A percentile compares a stretch with the other conserved stretches of the same genome.
phyloP scores from a whole-genome alignment of 2,888 invertebrate species.

The Diachrysia chrysitis region DNA sequence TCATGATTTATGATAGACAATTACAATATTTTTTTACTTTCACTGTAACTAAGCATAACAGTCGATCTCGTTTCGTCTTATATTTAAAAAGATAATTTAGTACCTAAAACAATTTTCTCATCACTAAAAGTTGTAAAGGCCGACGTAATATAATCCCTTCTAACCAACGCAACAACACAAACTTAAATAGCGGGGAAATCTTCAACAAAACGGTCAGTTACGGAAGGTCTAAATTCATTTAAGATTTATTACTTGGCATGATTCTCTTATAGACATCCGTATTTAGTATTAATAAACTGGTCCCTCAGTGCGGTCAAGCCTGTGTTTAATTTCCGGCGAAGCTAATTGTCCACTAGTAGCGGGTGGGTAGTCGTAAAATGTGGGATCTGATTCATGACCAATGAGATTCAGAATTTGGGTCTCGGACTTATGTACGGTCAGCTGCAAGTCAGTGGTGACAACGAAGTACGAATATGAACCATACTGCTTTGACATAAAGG shows the following conservation, averaged over 20 bases:
- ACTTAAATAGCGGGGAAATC: not conserved
- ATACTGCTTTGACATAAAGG: not conserved
- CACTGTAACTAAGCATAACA: too few relatives aligned
- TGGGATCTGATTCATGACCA: constrained; percentile 9
- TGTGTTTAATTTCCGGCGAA: constrained; percentile 25
- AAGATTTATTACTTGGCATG: constrained; percentile 19
- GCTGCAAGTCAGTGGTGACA: not conserved
- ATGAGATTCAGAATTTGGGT: constrained; percentile 2
- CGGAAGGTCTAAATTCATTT: constrained; percentile 24
- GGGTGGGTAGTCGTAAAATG: constrained; percentile 25
- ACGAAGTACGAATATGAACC: not conserved
- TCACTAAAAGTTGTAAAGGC: too few relatives aligned
- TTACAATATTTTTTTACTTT: too few relatives aligned
- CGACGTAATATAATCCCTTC: not conserved
- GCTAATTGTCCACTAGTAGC: constrained; percentile 26
- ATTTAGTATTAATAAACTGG: constrained; percentile 26
- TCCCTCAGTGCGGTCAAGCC: constrained; percentile 25
- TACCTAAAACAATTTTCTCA: too few relatives aligned
- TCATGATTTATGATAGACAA: too few relatives aligned
- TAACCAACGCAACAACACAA: not conserved
- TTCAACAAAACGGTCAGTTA: constrained; percentile 8
- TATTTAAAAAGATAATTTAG: too few relatives aligned
- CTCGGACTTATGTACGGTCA: not conserved
- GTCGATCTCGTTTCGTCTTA: too few relatives aligned
- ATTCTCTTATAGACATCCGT: constrained; percentile 19